Percentiles rank a stretch among this genome's conserved stretches.
These are phyloP conservation scores for Platyscapa corneri DNA, from an alignment of 1,140 invertebrate species.

Conservation along the genomic window DNA sequence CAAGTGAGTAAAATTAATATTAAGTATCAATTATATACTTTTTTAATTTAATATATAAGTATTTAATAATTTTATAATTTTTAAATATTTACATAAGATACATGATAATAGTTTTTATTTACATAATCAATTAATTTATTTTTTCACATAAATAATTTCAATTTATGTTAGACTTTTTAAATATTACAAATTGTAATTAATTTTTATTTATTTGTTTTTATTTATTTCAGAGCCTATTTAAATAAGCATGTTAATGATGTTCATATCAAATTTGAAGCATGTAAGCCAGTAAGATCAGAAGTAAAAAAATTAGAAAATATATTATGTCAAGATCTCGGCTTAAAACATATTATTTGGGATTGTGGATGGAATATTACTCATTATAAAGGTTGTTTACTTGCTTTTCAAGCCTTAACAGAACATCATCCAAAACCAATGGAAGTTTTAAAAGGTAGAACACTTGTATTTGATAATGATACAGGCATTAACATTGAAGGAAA, in stretches of 20 bases:
- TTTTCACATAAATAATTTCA: too few relatives aligned
- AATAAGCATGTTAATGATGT: slow-evolving; percentile 79
- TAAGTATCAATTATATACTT: not conserved
- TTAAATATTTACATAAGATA: too few relatives aligned
- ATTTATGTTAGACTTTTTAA: too few relatives aligned
- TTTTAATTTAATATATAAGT: too few relatives aligned
- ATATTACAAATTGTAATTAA: not conserved
- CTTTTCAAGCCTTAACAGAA: slow-evolving; percentile 81
- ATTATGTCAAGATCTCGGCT: slow-evolving; percentile 75
- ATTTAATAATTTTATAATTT: too few relatives aligned
- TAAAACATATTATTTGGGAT: slow-evolving; percentile 82
- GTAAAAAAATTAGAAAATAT: slow-evolving; percentile 77
- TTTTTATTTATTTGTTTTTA: not conserved
- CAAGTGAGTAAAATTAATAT: slow-evolving; percentile 62
- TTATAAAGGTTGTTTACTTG: slow-evolving; percentile 87
- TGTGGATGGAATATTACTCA: slow-evolving; percentile 92
- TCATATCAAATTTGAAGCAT: slow-evolving; percentile 77
- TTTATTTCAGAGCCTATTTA: slow-evolving; percentile 77
- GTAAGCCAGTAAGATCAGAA: slow-evolving; percentile 80
- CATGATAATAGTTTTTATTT: too few relatives aligned
- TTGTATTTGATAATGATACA: slow-evolving; percentile 91
- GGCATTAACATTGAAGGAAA: slow-evolving; percentile 91
- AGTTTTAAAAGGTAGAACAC: slow-evolving; percentile 80
- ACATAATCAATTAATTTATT: too few relatives aligned
- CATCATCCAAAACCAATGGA: slow-evolving; percentile 83